These are phyloP conservation scores for Orthosia gothica DNA, from an alignment of 2,888 invertebrate genomes.

Conservation along the genomic window DNA sequence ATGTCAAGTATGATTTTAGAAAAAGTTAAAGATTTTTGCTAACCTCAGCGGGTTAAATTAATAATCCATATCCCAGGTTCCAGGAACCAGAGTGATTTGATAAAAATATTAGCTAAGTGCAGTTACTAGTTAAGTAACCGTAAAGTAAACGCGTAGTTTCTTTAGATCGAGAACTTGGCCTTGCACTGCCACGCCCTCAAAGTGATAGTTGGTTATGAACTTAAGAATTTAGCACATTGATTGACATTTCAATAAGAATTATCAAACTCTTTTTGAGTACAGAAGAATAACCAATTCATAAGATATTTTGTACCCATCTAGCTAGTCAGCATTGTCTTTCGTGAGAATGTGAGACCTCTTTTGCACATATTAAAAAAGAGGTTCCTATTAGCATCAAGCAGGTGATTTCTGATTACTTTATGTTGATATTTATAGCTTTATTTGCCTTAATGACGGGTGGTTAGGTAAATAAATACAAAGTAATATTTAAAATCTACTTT, in stretches of 20 bases:
- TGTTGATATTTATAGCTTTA: constrained; percentile 32
- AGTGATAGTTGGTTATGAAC: constrained; percentile 24
- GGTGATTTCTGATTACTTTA: constrained; percentile 32
- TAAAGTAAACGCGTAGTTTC: constrained; percentile 1
- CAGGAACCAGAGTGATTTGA: not conserved
- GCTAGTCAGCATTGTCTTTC: constrained; percentile 9
- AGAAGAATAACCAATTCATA: constrained; percentile 13
- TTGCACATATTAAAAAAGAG: not conserved
- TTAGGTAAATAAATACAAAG: constrained; percentile 2
- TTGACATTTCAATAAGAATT: constrained; percentile 13
- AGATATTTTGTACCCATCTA: not conserved
- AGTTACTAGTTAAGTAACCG: not conserved
- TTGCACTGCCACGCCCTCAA: constrained; percentile 23
- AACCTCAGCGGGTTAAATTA: not conserved
- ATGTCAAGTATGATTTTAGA: not conserved
- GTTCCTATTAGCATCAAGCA: constrained; percentile 8
- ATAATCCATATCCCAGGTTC: not conserved
- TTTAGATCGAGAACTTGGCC: constrained; percentile 25
- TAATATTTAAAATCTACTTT: not conserved
- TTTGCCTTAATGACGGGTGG: constrained; percentile 4
- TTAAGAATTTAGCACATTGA: constrained; percentile 13
- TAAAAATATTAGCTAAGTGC: not conserved
- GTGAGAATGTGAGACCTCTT: constrained; percentile 33
- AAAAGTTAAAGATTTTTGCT: not conserved
- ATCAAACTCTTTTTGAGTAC: not conserved